Evolutionary conservation across 2,888 invertebrate genomes (phyloP), one percentile per base, ranked within the genome.

Genomic region (Diploptera punctata): DNA sequence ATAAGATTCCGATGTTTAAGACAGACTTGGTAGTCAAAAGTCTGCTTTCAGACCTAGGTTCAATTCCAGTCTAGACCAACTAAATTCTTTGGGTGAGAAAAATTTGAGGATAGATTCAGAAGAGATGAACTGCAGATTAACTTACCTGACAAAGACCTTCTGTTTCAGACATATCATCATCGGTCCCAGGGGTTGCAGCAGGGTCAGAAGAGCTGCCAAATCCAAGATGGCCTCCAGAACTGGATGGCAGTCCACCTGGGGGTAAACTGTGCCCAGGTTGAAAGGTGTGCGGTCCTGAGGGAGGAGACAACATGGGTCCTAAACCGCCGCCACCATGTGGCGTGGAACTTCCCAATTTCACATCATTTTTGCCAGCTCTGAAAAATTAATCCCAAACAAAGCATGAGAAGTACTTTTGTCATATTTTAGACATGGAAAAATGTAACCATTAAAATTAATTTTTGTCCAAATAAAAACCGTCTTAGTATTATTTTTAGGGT

Each of bases 261-360:
- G 67, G 67, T 29, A 70, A 44, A 19, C 70, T 67, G 26, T 70
- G 73, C 9, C 71, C 71, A 7, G 73, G 73, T 47, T 74, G 73
- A 47, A 74, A 74, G 4, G 71, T 71, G 68, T 74, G 73, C 7
- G 73, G 71, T 13, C 71, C 71, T 4, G 68, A 31, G 3, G 73
- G 73, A 38, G 73, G 71, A 3, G 73, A 71, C 24, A 70, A 19
- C n/a, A 74, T 62, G 9, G 73, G 71, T 3, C 73, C 73, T n/a
- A 74, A 24, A 24, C 67, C 29, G 10, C 68, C 68, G 33, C 31
- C 21, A 26, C 62, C 47, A 33, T 62, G 70, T 4, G 70, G 44
- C 18, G 62, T 19, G 9, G 70, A 65, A 3, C 65, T 18, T 1
- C 44, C 44, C 21, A 65, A 47, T 21, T 43, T 65, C 18, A 65